phyloP scores from a whole-genome alignment of 2,113 vertebrate species.

The Campylomormyrus tamandua region DNA sequence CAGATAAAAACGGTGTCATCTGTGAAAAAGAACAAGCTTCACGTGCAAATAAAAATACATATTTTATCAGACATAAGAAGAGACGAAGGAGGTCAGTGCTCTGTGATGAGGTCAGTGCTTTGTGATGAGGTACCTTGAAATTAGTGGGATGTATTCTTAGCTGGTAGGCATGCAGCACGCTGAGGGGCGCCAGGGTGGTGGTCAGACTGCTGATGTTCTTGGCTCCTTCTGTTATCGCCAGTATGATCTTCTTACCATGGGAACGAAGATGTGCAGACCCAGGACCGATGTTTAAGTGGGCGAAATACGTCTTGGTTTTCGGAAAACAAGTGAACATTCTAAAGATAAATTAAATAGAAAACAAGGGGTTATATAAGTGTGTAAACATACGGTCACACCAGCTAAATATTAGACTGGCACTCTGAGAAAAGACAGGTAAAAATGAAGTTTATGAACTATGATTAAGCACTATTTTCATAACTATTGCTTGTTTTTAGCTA shows the following conservation, averaged over 20 bases:
- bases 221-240: conserved; percentile 57
- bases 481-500: background rate
- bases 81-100: background rate
- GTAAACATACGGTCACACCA: background rate
- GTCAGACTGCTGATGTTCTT: conserved; percentile 56
- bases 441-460: background rate
- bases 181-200: conserved; percentile 53
- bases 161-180: conserved; percentile 60
- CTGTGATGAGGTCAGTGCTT: background rate
- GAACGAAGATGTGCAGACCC: conserved; percentile 48
- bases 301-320: conserved; percentile 65
- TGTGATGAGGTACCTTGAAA: conserved; percentile 55
- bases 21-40: background rate
- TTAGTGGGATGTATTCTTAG: conserved; percentile 62
- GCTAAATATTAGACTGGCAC: background rate
- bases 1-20: background rate
- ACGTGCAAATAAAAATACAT: background rate
- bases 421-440: background rate
- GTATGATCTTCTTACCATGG: conserved; percentile 60
- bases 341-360: background rate
- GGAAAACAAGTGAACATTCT: conserved; percentile 62
- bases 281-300: conserved; percentile 58
- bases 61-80: background rate
- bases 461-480: background rate
- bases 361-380: background rate